phyloP scores from a whole-genome alignment of 2,888 invertebrate species.

The Papilio elwesi region DNA sequence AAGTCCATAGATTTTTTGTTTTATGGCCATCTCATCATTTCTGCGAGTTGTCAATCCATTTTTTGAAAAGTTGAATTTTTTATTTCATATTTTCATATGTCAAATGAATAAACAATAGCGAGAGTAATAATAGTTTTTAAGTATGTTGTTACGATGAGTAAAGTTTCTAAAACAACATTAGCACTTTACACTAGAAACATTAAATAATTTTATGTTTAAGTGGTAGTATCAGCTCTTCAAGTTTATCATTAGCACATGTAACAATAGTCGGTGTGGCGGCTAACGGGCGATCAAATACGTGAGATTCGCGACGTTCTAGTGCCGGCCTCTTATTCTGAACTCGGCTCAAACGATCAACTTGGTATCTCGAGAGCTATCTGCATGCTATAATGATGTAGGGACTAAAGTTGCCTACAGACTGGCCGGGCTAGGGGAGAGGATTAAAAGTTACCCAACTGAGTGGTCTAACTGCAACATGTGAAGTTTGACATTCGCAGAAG shows the following conservation, averaged over 20 bases:
- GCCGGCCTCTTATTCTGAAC: constrained; percentile 57
- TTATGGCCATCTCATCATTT: too few species aligned
- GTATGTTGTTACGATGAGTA: too few species aligned
- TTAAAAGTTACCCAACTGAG: constrained; percentile 50
- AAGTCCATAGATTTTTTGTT: too few species aligned
- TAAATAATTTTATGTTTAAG: not conserved
- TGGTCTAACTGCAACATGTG: constrained; percentile 43
- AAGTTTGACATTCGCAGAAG: constrained; percentile 49
- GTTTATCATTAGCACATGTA: constrained; percentile 58
- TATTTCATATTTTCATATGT: too few species aligned
- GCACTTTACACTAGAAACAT: too few species aligned
- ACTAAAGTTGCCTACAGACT: constrained; percentile 30
- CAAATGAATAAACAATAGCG: too few species aligned
- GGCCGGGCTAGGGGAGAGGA: constrained; percentile 48
- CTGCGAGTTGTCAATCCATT: too few species aligned
- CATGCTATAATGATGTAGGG: constrained; percentile 36
- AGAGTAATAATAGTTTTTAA: too few species aligned
- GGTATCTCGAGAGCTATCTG: constrained; percentile 44
- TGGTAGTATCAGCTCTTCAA: constrained; percentile 52
- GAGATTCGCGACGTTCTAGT: constrained; percentile 71
- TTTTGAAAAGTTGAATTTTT: too few species aligned
- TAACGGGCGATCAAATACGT: constrained; percentile 76
- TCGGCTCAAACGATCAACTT: constrained; percentile 45
- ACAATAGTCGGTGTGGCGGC: constrained; percentile 60
- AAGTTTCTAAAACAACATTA: too few species aligned